Conservation (phyloP, 2,797 vertebrate species). For the Sebastes aleutianus region DNA sequence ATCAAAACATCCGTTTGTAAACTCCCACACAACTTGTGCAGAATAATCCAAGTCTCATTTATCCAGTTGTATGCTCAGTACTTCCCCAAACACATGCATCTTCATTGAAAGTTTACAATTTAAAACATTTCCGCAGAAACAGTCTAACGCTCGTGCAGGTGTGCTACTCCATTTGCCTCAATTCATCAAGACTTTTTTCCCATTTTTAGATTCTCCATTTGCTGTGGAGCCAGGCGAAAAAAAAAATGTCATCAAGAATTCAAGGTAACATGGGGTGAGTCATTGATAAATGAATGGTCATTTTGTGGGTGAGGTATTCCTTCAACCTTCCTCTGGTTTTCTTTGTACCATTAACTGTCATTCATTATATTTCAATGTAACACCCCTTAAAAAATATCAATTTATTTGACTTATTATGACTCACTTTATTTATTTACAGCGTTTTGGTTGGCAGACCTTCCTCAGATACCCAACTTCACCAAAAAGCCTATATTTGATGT, state of each 20-base stretch:
- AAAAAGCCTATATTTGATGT: too few species aligned
- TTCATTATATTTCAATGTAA: too few species aligned
- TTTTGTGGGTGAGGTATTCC: neutral
- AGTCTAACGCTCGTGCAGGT: accelerated
- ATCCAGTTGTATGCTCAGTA: neutral
- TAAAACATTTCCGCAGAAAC: neutral
- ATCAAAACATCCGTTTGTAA: neutral
- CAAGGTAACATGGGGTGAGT: neutral
- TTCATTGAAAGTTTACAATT: neutral
- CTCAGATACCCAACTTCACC: neutral
- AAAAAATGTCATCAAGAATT: neutral
- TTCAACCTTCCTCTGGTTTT: too few species aligned
- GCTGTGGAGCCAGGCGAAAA: neutral
- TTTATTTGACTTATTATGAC: neutral
- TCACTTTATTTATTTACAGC: neutral
- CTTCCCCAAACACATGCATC: neutral
- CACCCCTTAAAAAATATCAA: too few species aligned
- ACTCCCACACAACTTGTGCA: neutral
- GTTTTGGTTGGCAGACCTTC: neutral
- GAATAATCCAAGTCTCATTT: neutral
- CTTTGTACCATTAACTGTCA: too few species aligned
- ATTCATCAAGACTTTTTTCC: neutral
- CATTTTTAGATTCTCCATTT: neutral
- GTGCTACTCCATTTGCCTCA: neutral
- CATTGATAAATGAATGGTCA: neutral